Evolutionary conservation across 2,113 vertebrate genomes (phyloP).

Genomic region (Notothenia rossii): DNA sequence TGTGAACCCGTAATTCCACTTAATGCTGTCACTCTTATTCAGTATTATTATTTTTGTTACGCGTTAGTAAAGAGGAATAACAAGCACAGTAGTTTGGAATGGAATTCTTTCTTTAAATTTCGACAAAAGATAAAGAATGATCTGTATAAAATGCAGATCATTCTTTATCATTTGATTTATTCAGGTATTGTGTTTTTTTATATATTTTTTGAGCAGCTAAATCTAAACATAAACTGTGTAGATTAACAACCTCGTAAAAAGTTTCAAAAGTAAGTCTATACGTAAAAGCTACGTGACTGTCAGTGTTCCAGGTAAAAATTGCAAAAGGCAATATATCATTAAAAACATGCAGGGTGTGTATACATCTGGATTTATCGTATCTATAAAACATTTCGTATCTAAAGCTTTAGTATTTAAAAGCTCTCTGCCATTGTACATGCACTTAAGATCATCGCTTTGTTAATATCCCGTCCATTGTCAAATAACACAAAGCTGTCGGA

Average conservation of each 20-base stretch:
- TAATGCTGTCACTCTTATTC: not conserved
- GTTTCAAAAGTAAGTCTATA: not conserved
- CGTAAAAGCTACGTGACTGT: not conserved
- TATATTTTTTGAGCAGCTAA: not conserved
- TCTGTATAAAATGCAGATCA: no score
- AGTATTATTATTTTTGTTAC: no score
- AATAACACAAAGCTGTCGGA: no score
- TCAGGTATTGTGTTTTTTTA: not conserved
- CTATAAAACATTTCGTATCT: no score
- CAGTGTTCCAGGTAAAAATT: not conserved
- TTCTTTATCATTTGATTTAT: not conserved
- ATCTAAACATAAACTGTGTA: not conserved
- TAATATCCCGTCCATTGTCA: no score
- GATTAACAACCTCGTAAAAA: not conserved
- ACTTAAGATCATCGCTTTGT: not conserved
- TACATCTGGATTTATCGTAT: not conserved
- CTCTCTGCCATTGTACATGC: not conserved
- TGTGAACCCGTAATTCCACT: not conserved
- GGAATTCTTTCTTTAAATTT: no score
- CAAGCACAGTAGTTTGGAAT: no score
- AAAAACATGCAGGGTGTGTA: not conserved
- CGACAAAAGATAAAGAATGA: no score
- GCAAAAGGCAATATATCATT: not conserved
- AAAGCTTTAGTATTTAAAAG: not conserved
- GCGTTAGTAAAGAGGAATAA: no score